A percentile compares a stretch with the other conserved stretches of the same genome.
Conservation (phyloP, 2,888 invertebrate species). For the Microplitis manilae region DNA sequence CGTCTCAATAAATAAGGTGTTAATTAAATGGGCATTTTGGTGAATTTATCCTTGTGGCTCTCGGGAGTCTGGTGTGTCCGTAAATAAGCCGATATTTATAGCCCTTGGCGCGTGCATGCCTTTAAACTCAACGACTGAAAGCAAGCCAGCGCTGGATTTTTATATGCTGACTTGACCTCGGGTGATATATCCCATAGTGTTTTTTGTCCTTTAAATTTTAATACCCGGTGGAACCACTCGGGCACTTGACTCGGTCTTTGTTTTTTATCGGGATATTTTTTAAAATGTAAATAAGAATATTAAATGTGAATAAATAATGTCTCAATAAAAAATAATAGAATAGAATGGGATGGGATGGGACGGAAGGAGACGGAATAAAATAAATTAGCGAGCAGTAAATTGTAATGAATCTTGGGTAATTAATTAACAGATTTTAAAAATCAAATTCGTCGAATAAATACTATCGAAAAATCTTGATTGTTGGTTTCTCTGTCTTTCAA, state of each 20-base stretch:
- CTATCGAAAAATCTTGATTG: not conserved
- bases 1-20: constrained; percentile 71
- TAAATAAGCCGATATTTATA: constrained; percentile 70
- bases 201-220: not conserved
- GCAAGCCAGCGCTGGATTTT: not conserved
- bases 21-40: constrained; percentile 70
- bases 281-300: too few relatives aligned
- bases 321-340: not conserved
- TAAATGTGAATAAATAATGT: not conserved
- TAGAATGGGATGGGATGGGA: not conserved
- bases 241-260: not conserved
- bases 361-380: too few relatives aligned
- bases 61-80: constrained; percentile 55
- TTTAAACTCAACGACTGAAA: not conserved
- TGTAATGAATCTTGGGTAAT: not conserved
- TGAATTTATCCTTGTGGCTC: constrained; percentile 65
- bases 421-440: not conserved
- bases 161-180: not conserved
- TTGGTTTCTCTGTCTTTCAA: not conserved
- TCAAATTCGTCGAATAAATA: not conserved
- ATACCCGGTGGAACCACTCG: too few relatives aligned
- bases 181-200: not conserved
- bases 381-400: too few relatives aligned
- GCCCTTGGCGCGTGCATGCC: constrained; percentile 46
- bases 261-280: not conserved